phyloP scores from a whole-genome alignment of 2,113 vertebrate species.

The Merops nubicus region DNA sequence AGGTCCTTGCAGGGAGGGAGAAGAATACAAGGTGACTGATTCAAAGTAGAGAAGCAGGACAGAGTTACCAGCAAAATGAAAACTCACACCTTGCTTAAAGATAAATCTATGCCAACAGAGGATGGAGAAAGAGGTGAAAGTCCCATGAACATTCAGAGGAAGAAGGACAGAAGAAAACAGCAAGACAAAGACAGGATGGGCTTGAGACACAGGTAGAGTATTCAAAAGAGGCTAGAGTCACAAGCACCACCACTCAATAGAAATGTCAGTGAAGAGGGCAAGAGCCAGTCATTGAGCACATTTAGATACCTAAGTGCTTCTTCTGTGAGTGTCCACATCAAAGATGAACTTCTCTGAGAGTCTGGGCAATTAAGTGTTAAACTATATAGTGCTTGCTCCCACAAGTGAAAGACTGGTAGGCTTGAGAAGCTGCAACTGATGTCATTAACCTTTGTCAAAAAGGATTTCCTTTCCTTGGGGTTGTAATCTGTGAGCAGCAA shows the following conservation, averaged over 20 bases:
- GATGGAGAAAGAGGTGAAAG: neutral
- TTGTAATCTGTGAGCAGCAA: neutral
- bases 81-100: neutral
- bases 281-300: neutral
- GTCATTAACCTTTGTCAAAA: neutral
- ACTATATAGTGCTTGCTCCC: neutral
- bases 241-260: neutral
- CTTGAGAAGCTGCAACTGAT: neutral
- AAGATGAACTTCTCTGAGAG: neutral
- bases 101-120: neutral
- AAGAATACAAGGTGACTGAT: neutral
- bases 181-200: neutral
- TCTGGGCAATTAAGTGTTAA: neutral
- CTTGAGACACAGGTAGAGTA: neutral
- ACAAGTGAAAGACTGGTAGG: neutral
- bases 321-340: neutral
- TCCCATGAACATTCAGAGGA: neutral
- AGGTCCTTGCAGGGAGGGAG: neutral
- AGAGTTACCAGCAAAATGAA: neutral
- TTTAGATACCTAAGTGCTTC: neutral
- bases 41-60: neutral
- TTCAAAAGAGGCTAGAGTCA: neutral
- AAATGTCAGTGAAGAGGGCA: neutral
- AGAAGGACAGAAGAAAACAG: neutral
- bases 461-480: neutral